These are phyloP conservation scores for Drosophila hydei DNA, from an alignment of 1,140 invertebrate genomes.

Conservation along the genomic window DNA sequence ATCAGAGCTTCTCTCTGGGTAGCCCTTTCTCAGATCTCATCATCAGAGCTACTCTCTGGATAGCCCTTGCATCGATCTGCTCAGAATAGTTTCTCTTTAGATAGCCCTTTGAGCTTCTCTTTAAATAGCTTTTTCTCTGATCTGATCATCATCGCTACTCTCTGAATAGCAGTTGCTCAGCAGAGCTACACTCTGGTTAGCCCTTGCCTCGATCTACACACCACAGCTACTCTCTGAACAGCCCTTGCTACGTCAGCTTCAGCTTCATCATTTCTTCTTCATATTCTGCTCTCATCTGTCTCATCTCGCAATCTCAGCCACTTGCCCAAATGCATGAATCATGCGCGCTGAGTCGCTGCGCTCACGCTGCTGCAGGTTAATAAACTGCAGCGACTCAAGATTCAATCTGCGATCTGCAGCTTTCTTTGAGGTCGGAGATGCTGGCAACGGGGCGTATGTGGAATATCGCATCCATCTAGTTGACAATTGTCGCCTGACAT, in stretches of 20 bases:
- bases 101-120: too few relatives aligned
- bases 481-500: constrained; percentile 79
- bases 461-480: constrained; percentile 78
- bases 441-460: constrained; percentile 61
- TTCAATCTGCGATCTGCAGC: neutral
- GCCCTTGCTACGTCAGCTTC: neutral
- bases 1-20: too few relatives aligned
- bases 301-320: constrained; percentile 30
- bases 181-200: too few relatives aligned
- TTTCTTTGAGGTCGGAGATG: constrained; percentile 8
- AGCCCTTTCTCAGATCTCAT: too few relatives aligned
- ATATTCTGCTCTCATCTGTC: neutral
- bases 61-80: neutral
- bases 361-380: constrained; percentile 52
- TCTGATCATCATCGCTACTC: too few relatives aligned
- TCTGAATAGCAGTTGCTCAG: too few relatives aligned
- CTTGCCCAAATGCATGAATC: constrained; percentile 49
- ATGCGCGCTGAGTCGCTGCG: constrained; percentile 1
- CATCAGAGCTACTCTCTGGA: neutral
- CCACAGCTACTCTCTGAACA: neutral
- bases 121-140: too few relatives aligned
- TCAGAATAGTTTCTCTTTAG: too few relatives aligned
- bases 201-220: neutral
- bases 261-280: neutral
- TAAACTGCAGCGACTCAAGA: constrained; percentile 55